Percentiles rank a stretch among this genome's conserved stretches.
These are phyloP conservation scores for Hypselothyrea guttata DNA, from an alignment of 2,888 invertebrate species.

Conservation along the genomic window DNA sequence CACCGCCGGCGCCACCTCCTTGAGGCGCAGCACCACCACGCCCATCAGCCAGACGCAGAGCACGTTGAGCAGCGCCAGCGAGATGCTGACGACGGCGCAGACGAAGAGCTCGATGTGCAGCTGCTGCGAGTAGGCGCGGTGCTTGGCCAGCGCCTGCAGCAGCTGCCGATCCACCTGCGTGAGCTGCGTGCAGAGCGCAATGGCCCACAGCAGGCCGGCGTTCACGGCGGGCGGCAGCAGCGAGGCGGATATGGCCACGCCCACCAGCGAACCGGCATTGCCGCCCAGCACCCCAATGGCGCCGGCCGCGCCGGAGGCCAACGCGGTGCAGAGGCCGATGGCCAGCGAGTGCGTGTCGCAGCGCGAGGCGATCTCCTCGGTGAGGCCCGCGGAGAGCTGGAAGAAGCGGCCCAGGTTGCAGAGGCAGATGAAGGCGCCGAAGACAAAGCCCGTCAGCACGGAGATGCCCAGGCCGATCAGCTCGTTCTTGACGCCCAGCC, in stretches of 20 bases:
- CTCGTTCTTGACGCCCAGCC: slow-evolving; percentile 86
- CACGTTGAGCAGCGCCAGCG: slow-evolving; percentile 88
- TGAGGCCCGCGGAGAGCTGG: slow-evolving; percentile 85
- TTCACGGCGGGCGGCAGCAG: slow-evolving; percentile 90
- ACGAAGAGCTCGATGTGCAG: slow-evolving; percentile 85
- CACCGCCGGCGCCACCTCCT: slow-evolving; percentile 85
- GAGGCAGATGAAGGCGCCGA: slow-evolving; percentile 83
- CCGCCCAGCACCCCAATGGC: slow-evolving; percentile 89
- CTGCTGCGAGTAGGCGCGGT: slow-evolving; percentile 84
- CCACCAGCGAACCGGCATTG: slow-evolving; percentile 89
- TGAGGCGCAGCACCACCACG: slow-evolving; percentile 88
- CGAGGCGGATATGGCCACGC: slow-evolving; percentile 91
- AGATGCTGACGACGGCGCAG: slow-evolving; percentile 87
- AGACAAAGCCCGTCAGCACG: slow-evolving; percentile 86
- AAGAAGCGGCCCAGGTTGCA: slow-evolving; percentile 84
- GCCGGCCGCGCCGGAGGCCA: slow-evolving; percentile 89
- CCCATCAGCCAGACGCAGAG: slow-evolving; percentile 87
- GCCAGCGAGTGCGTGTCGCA: slow-evolving; percentile 87
- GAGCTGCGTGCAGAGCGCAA: slow-evolving; percentile 84
- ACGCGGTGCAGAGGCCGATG: slow-evolving; percentile 87
- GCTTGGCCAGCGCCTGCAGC: slow-evolving; percentile 75
- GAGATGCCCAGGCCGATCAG: slow-evolving; percentile 86
- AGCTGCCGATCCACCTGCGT: slow-evolving; percentile 81
- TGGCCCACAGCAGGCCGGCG: slow-evolving; percentile 86
- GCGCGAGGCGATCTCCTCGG: slow-evolving; percentile 85